phyloP scores from a whole-genome alignment of 1,140 invertebrate species.

The Drosophila aff. region DNA sequence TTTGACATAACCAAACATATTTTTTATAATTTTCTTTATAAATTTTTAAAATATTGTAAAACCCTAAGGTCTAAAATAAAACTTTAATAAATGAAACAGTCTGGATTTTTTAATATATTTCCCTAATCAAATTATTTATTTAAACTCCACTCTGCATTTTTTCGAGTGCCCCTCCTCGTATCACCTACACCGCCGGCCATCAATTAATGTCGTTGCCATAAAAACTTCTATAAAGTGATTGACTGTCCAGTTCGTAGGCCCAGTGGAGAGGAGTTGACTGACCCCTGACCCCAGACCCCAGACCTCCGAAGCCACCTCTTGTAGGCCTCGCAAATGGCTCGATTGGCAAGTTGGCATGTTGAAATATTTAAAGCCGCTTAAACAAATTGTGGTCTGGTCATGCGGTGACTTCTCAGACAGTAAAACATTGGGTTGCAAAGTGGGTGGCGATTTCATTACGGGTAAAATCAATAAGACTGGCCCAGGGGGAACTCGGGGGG shows the following conservation, averaged over 20 bases:
- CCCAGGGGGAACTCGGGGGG: not conserved
- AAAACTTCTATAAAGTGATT: conserved; percentile 81
- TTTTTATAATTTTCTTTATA: no score
- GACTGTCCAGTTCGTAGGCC: conserved; percentile 52
- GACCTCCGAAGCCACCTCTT: conserved; percentile 12
- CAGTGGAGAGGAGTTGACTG: conserved; percentile 57
- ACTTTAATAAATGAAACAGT: not conserved
- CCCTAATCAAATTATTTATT: not conserved
- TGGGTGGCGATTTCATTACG: conserved; percentile 32
- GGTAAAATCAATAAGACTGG: conserved; percentile 67
- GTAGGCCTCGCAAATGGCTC: conserved; percentile 16
- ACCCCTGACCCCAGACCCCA: conserved; percentile 41
- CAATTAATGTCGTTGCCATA: conserved; percentile 80
- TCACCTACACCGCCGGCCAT: conserved; percentile 35
- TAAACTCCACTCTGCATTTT: not conserved
- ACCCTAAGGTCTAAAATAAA: not conserved
- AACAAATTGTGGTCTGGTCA: conserved; percentile 78
- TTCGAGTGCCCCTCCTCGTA: conserved; percentile 34
- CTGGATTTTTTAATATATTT: not conserved
- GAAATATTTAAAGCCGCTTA: conserved; percentile 83
- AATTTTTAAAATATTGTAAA: no score
- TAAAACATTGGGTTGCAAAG: conserved; percentile 30
- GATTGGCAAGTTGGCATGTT: conserved; percentile 70
- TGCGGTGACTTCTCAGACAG: conserved; percentile 63
- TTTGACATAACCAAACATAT: no score